Evolutionary conservation across 2,113 vertebrate species (phyloP).

Genomic region (Xiphias gladius): DNA sequence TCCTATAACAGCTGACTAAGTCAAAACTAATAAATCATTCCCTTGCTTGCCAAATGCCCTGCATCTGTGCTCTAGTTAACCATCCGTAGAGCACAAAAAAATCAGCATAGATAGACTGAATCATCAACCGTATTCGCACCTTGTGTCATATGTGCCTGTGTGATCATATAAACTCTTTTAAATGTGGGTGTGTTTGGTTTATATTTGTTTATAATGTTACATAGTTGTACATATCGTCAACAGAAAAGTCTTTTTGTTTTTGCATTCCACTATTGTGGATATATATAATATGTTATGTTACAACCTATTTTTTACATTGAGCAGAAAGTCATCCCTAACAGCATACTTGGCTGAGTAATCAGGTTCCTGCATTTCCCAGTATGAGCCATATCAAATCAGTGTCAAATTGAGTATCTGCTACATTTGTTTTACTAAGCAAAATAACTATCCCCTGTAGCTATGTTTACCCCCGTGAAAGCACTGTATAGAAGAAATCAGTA

Average conservation of each 20-base stretch:
- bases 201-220: background rate
- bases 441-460: slow-evolving; percentile 35
- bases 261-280: too few species aligned
- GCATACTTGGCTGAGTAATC: slow-evolving; percentile 35
- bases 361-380: slow-evolving; percentile 25
- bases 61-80: slow-evolving; percentile 11
- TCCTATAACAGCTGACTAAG: slow-evolving; percentile 58
- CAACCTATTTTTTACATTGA: background rate
- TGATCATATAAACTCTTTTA: background rate
- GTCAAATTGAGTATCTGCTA: slow-evolving; percentile 32
- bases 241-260: background rate
- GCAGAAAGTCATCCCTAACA: slow-evolving; percentile 6
- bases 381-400: slow-evolving; percentile 41
- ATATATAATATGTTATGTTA: too few species aligned
- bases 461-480: slow-evolving; percentile 30
- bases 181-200: background rate
- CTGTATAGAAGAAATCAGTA: background rate
- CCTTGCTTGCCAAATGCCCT: slow-evolving; percentile 13
- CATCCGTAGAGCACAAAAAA: background rate
- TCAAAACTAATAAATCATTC: slow-evolving; percentile 61
- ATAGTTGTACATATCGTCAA: background rate
- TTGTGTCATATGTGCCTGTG: background rate
- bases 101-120: background rate
- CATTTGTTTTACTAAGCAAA: slow-evolving; percentile 64
- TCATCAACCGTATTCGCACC: background rate